Base-by-base conservation (phyloP, 2,797 vertebrate genomes). In the Semaprochilodus insignis region DNA sequence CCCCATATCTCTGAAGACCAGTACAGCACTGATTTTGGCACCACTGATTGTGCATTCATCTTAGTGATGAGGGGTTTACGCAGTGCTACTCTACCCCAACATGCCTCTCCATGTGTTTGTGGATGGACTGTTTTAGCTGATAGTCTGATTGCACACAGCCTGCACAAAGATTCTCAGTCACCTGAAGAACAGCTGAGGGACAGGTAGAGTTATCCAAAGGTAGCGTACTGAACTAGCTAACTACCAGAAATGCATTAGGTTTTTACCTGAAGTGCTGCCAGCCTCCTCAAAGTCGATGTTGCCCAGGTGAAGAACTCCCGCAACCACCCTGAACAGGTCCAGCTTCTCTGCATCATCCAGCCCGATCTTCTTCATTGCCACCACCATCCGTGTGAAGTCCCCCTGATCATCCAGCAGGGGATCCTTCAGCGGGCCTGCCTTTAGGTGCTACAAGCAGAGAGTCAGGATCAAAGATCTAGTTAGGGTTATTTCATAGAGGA, bases 261-360 rank as follows among this genome's bases (percentile, higher is more conserved):
- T 81, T 91, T 91, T 87, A 99, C 98, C 98, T 93, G 98, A 99
- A 31, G 97, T 97, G 93, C 96, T 98, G 16, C 98, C 98, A 0
- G 96, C 95, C 95, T 99, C 98, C 89, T 99, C 97, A 23, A 99
- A 99, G 94, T 98, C 95, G 19, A 99, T 94, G 91, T 99, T 99
- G 27, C 98, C 98, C 74, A 99, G 97, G 88, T 99, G 97, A 85
- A 99, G 94, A 69, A 99, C 98, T 5, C 98, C 98, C 0, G 97
- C 97, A 79, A 99, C 98, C 72, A 99, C 97, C 81, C 97, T 89
- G 90, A 99, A 99, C 85, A 99, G 95, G 90, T 99, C 97, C 81
- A 98, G 95, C 86, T 98, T 99, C 94, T 99, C 98, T 0, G 89
- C 92, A 88, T 99, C 97, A 82, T 95, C 96, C 93, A 99, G 92